phyloP scores from a whole-genome alignment of 2,113 vertebrate species.

The Bos taurus region ARS-UCD2.0 NC_037328.1:44977001-44977500 shows the following conservation, averaged over 20 bases:
- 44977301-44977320: background rate
- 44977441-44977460: background rate
- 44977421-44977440: background rate
- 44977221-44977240: background rate
- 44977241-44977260: background rate
- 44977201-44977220: background rate
- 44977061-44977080: background rate
- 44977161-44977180: background rate
- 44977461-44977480: background rate
- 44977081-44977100: background rate
- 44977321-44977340: background rate
- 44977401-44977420: background rate
- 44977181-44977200: background rate
- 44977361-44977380: background rate
- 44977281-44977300: background rate
- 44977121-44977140: background rate
- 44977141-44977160: accelerated
- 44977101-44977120: background rate
- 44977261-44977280: background rate
- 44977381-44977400: background rate
- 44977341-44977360: background rate
- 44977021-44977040: background rate
- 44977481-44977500: background rate
- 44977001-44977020: background rate
- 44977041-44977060: background rate